Evolutionary conservation across 92 coral and sea anemone genomes (phyloP), one percentile per base, ranked within the genome.

Genomic region (Diadumene lineata): DNA sequence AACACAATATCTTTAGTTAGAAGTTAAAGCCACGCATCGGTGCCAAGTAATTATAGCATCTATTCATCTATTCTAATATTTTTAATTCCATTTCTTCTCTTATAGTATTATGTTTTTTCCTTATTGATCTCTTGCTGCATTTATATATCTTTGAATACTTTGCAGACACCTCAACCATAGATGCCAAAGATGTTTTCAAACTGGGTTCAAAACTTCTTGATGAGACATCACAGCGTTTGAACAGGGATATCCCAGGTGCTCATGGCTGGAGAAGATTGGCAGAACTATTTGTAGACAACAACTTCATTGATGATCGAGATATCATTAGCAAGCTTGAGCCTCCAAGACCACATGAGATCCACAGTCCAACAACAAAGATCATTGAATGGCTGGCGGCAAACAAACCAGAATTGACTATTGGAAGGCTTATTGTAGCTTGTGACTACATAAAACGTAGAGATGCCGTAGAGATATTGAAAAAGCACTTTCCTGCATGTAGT

Each of bases 191-290:
- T 10, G 68, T 60, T 16, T 50, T 78, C 31, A 53, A 55, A 30
- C 75, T 38, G 9, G 75, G 64, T 23, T 78, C 82, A 56, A 55
- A 76, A 16, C 51, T 65, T 66, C 70, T 76, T 51, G 61, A 51
- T 7, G 24, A 34, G 24, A 78, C 55, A 0, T 58, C 75, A 21
- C 53, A 0, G 17, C 0, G 11, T 13, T 27, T 78, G 33, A 78
- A 78, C 27, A 24, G 26, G 34, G 48, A 65, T 15, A 51, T 24
- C 24, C 0, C 1, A 31, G 81, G 81, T 62, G 63, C 24, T 48
- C 48, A 53, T 16, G 81, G 81, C 34, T 77, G 81, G 81, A 57
- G 55, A 30, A 31, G 25, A 53, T 74, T 77, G 30, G 81, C 31
- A 9, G 24, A 38, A 8, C 66, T 28, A 18, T 30, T 77, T 7